Conservation (phyloP, 2,888 invertebrate species). For the Caenorhabditis virilis region DNA sequence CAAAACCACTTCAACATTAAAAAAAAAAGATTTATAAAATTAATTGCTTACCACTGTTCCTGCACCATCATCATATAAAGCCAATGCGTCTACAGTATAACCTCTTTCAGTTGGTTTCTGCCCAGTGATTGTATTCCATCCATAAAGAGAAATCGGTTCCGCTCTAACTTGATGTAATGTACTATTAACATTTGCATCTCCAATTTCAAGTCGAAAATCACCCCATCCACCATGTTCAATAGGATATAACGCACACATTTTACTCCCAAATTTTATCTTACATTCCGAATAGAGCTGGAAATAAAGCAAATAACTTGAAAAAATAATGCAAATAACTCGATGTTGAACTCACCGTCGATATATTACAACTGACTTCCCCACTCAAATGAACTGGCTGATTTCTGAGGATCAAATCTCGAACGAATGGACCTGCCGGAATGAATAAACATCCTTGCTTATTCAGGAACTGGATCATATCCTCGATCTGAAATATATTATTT, state of each 20-base stretch:
- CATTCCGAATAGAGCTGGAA: slow-evolving; percentile 39
- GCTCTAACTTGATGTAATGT: slow-evolving; percentile 12
- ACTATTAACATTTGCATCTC: slow-evolving; percentile 37
- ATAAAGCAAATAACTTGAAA: neutral
- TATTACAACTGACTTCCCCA: slow-evolving; percentile 41
- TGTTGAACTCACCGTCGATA: neutral
- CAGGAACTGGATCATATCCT: slow-evolving; percentile 19
- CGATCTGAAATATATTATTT: slow-evolving; percentile 10
- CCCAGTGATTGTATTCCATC: slow-evolving; percentile 33
- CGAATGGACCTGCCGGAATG: slow-evolving; percentile 25
- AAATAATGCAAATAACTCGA: neutral
- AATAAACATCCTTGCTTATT: slow-evolving; percentile 15
- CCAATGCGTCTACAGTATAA: slow-evolving; percentile 38
- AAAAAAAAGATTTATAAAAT: too few species aligned
- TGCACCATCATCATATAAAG: slow-evolving; percentile 32
- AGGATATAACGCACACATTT: slow-evolving; percentile 38
- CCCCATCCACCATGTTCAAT: slow-evolving; percentile 16
- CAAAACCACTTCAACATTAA: too few species aligned
- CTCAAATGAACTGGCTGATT: slow-evolving; percentile 19
- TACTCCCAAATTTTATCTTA: slow-evolving; percentile 15
- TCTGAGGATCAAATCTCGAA: slow-evolving; percentile 13
- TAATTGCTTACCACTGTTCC: too few species aligned
- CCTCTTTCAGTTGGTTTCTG: slow-evolving; percentile 6
- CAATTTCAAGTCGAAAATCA: slow-evolving; percentile 42
- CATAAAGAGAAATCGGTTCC: slow-evolving; percentile 38